A percentile compares a stretch with the other conserved stretches of the same genome.
These are phyloP conservation scores for Macropis europaea DNA, from an alignment of 2,888 invertebrate genomes.

Conservation along the genomic window DNA sequence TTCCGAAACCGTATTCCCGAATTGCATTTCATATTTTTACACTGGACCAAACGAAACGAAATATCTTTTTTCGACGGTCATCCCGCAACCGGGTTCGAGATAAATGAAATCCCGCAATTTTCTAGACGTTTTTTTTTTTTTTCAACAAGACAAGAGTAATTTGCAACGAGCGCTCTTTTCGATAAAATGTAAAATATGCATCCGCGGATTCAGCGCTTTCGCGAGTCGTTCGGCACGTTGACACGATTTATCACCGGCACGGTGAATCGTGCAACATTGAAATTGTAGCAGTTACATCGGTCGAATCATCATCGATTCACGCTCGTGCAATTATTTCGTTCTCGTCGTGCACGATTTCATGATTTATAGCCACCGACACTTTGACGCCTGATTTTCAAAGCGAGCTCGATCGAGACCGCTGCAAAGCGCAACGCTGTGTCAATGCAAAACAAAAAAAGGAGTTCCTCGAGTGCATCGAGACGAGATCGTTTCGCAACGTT, in stretches of 20 bases:
- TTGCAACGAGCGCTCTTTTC: background rate
- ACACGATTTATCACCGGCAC: conserved; percentile 19
- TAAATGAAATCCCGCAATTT: too few relatives aligned
- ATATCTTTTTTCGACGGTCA: background rate
- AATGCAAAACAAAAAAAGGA: too few relatives aligned
- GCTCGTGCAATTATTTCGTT: conserved; percentile 30
- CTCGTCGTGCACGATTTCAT: background rate
- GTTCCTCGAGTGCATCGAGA: too few relatives aligned
- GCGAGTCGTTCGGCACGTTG: background rate
- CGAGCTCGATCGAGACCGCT: background rate
- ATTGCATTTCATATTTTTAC: too few relatives aligned
- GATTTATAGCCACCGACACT: conserved; percentile 20
- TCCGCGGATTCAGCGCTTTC: background rate
- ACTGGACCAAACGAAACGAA: background rate
- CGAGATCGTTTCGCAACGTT: too few relatives aligned
- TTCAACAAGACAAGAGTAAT: background rate
- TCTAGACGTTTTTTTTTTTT: background rate
- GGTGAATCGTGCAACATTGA: conserved; percentile 8
- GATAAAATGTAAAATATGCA: background rate
- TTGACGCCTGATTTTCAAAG: background rate
- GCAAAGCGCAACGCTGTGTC: too few relatives aligned
- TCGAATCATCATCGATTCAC: conserved; percentile 17
- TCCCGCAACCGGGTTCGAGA: too few relatives aligned
- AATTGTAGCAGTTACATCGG: background rate
- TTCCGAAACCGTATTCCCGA: too few relatives aligned